Conservation (phyloP, 1,140 invertebrate species). For the Drepana arcuata region DNA sequence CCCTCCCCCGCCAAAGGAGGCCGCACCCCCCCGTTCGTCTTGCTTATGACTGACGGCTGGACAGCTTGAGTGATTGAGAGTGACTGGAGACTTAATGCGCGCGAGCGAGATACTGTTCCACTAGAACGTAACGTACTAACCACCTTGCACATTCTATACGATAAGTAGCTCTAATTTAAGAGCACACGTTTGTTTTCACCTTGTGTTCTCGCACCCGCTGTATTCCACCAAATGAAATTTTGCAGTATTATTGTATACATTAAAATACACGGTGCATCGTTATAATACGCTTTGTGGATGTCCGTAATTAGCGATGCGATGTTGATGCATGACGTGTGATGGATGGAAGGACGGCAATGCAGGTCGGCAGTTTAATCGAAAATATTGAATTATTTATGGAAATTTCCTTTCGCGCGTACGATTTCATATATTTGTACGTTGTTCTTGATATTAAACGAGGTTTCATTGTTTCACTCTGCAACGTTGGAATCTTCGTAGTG, state of each 20-base stretch:
- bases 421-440: not conserved
- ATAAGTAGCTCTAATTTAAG: constrained; percentile 25
- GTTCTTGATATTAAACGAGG: not conserved
- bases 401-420: not conserved
- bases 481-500: not conserved
- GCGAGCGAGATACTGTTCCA: constrained; percentile 35
- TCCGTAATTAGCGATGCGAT: constrained; percentile 13
- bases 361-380: not conserved
- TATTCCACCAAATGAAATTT: constrained; percentile 13
- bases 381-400: not conserved
- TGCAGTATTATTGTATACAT: constrained; percentile 33
- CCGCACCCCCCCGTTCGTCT: constrained; percentile 56
- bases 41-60: constrained; percentile 69
- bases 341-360: constrained; percentile 5
- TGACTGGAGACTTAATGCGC: constrained; percentile 69
- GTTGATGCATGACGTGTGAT: constrained; percentile 21
- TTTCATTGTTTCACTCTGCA: not conserved
- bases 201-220: constrained; percentile 10
- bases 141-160: constrained; percentile 8
- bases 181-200: constrained; percentile 19
- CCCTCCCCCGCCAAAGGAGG: constrained; percentile 20
- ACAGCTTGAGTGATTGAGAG: constrained; percentile 71
- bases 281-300: constrained; percentile 15
- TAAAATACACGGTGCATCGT: constrained; percentile 17
- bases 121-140: constrained; percentile 20